Evolutionary conservation across 2,888 invertebrate genomes (phyloP), one percentile per base, ranked within the genome.

Genomic region (Venustoraphidia nigricollis): DNA sequence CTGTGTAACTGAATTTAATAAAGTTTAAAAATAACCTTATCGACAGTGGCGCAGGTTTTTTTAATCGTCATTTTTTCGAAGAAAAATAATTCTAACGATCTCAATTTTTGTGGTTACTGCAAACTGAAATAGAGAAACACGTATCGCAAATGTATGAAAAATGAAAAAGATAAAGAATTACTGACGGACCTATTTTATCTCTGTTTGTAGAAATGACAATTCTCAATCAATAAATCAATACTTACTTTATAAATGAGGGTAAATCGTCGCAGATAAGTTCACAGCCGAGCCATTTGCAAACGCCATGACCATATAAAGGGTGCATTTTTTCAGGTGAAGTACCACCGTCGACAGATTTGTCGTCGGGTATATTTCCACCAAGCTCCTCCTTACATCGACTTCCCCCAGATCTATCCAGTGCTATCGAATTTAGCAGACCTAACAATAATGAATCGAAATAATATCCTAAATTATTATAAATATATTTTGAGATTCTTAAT

Each of bases 231-330:
- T 36, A 27, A 46, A 46, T 34, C 10, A 34, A 8, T 54, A 76
- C 83, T 83, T 72, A 94, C 94, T 92, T 93, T 60, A 88, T 79
- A 72, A 97, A 96, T 57, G 87, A 77, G 62, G 83, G 79, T 58
- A 88, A 82, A 65, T 94, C 92, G 60, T 93, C 93, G 64, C 93
- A 90, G 52, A 90, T 81, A 44, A 85, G 82, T 71, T 96, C 96
- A 70, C 97, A 97, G 51, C 94, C 93, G 1, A 96, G 95, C 97
- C 97, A 97, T 66, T 90, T 90, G 73, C 97, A 97, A 41, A 95
- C 86, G 9, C 93, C 93, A 63, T 95, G 90, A 1, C 92, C 89
- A 61, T 87, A 93, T 10, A 93, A 72, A 34, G 90, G 87, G 62
- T 92, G 90, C 52, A 74, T 68, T 55, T 75, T 73, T 52, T 63